Base-by-base conservation (phyloP, 2,113 vertebrate genomes). In the Calonectris borealis region DNA sequence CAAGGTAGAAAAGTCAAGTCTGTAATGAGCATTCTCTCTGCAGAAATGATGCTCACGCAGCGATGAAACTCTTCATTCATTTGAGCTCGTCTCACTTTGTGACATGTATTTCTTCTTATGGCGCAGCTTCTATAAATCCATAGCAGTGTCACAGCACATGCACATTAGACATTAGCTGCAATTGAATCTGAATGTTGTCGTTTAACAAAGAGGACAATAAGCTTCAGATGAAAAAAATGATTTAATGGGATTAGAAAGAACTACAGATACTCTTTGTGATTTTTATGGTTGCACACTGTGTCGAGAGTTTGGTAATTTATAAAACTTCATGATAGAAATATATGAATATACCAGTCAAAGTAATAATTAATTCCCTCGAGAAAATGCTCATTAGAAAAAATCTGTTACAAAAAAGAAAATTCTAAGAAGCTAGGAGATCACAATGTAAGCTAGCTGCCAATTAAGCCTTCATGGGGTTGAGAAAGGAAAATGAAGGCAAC, bases 361-460 rank as follows among this genome's bases (percentile, higher is more conserved):
- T 98, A 98, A 97, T 98, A 98, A 98, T 98, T 98, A 98, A 98
- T 97, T 97, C 97, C 95, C 96, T 68, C 3, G 90, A 93, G 95
- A 95, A 97, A 97, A 86, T 79, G 73, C 86, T 98, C 94, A 93
- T 98, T 98, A 69, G 97, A 98, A 96, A 94, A 96, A 93, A 83
- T 13, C 55, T 90, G 88, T 80, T 97, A 94, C 93, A 55, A 78
- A 97, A 97, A 97, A 96, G 94, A 96, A 97, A 97, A 96, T 95
- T 97, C 88, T 93, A 93, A 97, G 96, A 97, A 97, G 84, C 93
- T 90, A 94, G 82, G 92, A 97, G 95, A 97, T 97, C 97, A 97
- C 86, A 87, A 94, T 91, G 83, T 95, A 98, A 97, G 65, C 92
- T 93, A 90, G 75, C 86, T 98, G 96, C 97, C 97, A 98, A 97